Evolutionary conservation across 2,113 vertebrate species (phyloP), one percentile per base, ranked within the genome.

Genomic region (Ariopsis seemanni): DNA sequence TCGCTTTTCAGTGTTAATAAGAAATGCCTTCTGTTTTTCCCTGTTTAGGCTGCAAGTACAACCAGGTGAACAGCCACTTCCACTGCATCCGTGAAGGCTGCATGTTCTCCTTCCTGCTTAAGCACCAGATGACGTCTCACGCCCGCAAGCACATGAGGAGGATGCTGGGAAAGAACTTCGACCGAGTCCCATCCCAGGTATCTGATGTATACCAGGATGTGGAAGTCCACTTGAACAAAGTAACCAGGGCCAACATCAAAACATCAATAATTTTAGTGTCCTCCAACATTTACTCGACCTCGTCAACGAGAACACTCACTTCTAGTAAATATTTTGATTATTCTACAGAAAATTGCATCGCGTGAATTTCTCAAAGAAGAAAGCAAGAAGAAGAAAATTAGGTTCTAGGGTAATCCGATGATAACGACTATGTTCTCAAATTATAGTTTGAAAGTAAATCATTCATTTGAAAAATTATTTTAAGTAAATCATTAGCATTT

Each of bases 101-200:
- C 95, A 97, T 98, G 95, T 99, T 99, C 95, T 99, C 98, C 95
- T 99, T 99, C 95, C 96, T 99, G 90, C 97, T 99, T 84, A 99
- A 99, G 94, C 98, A 99, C 94, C 98, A 99, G 95, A 99, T 99
- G 98, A 99, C 98, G 52, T 99, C 98, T 2, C 98, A 99, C 0
- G 97, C 98, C 87, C 96, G 98, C 91, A 99, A 99, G 92, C 98
- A 99, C 95, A 99, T 99, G 98, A 96, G 98, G 71, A 96, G 98
- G 94, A 99, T 99, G 98, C 95, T 99, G 91, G 98, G 98, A 55
- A 99, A 99, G 93, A 98, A 99, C 94, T 99, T 99, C 0, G 98
- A 99, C 87, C 95, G 98, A 17, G 97, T 97, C 89, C 97, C 98
- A 34, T 96, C 97, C 90, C 97, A 99, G 97, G 98, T 99, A 57